A percentile compares a stretch with the other conserved stretches of the same genome.
phyloP scores from a whole-genome alignment of 2,888 invertebrate species.

The Drosophila formosana region DNA sequence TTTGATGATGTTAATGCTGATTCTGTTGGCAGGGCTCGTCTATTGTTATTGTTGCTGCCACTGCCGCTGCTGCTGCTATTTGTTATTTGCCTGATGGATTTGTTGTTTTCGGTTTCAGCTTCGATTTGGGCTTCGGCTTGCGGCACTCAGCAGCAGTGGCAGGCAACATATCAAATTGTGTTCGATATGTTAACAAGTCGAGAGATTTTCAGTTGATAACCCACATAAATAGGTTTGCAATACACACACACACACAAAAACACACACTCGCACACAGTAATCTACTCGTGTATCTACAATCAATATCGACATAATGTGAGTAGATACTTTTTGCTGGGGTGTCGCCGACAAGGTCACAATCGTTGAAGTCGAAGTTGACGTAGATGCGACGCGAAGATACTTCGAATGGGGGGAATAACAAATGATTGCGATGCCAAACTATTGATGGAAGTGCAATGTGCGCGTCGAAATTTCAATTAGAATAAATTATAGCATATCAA shows the following conservation, averaged over 20 bases:
- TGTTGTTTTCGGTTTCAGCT: slow-evolving; percentile 13
- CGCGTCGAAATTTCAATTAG: background rate
- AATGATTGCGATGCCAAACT: slow-evolving; percentile 6
- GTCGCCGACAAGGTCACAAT: slow-evolving; percentile 22
- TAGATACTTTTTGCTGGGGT: slow-evolving; percentile 15
- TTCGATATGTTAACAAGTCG: slow-evolving; percentile 71
- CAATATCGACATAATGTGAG: background rate
- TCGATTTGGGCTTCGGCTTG: slow-evolving; percentile 10
- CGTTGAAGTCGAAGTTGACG: background rate
- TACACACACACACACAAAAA: background rate
- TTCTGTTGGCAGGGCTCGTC: slow-evolving; percentile 7
- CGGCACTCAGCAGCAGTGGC: slow-evolving; percentile 32
- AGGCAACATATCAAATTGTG: slow-evolving; percentile 59
- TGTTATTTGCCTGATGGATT: slow-evolving; percentile 34
- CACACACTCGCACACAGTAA: background rate
- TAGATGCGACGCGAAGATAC: slow-evolving; percentile 12
- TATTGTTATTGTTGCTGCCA: slow-evolving; percentile 10
- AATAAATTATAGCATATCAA: slow-evolving; percentile 11
- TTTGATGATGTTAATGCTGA: slow-evolving; percentile 45
- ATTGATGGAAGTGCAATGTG: slow-evolving; percentile 6
- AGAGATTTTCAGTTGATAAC: slow-evolving; percentile 42
- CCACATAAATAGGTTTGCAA: slow-evolving; percentile 37
- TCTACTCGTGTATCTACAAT: background rate
- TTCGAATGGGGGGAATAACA: slow-evolving; percentile 1
- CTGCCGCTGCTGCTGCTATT: slow-evolving; percentile 20